Evolutionary conservation across 2,888 invertebrate genomes (phyloP).

Genomic region (Entomobrya multifasciata): DNA sequence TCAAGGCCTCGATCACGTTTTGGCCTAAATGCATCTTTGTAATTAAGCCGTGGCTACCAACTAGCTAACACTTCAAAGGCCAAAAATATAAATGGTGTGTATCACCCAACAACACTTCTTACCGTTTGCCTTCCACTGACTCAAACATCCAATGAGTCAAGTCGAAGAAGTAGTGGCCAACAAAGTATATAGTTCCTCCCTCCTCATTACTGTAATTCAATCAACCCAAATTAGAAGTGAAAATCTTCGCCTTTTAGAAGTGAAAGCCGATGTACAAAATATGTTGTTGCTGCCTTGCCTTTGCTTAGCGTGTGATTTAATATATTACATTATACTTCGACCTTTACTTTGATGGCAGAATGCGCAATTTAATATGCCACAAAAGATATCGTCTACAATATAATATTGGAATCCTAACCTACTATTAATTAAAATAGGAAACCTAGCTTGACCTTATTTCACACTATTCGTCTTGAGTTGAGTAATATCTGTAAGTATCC

Average conservation of each 20-base stretch:
- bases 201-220: slow-evolving; percentile 43
- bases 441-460: slow-evolving; percentile 3
- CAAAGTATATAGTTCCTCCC: neutral
- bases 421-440: slow-evolving; percentile 14
- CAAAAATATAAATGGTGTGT: neutral
- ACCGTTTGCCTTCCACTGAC: neutral
- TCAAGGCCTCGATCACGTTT: slow-evolving; percentile 25
- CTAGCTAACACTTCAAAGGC: neutral
- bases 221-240: slow-evolving; percentile 45
- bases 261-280: neutral
- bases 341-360: slow-evolving; percentile 3
- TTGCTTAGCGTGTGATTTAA: neutral
- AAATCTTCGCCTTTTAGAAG: neutral
- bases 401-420: slow-evolving; percentile 5
- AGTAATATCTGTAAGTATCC: no score
- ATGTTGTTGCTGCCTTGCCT: slow-evolving; percentile 9
- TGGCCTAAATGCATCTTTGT: slow-evolving; percentile 27
- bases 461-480: neutral
- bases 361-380: neutral
- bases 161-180: neutral
- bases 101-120: neutral
- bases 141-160: neutral
- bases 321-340: neutral
- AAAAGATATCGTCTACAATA: neutral
- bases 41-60: slow-evolving; percentile 7